Percentiles rank a stretch among this genome's conserved stretches.
Conservation (phyloP, 1,140 invertebrate genomes). For the Bombus superbus region DNA sequence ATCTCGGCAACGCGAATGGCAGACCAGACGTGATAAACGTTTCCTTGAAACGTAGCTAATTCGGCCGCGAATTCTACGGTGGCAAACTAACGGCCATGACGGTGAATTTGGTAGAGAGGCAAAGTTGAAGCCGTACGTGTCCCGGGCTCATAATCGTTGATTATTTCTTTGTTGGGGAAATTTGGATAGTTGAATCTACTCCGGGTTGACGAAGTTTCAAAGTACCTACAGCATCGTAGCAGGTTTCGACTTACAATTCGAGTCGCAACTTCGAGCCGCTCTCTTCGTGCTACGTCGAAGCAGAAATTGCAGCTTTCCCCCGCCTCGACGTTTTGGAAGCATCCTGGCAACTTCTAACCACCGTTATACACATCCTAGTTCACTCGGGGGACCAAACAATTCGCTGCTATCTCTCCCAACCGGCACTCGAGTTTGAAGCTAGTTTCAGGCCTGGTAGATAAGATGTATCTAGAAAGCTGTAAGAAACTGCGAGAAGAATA, state of each 20-base stretch:
- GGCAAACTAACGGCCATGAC: neutral
- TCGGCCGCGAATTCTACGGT: neutral
- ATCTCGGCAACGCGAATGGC: too few relatives aligned
- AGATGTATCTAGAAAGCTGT: constrained; percentile 47
- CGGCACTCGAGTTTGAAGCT: constrained; percentile 58
- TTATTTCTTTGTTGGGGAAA: constrained; percentile 34
- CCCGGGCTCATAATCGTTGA: constrained; percentile 22
- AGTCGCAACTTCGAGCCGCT: constrained; percentile 32
- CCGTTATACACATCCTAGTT: constrained; percentile 55
- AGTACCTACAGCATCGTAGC: constrained; percentile 10
- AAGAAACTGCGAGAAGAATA: constrained; percentile 24
- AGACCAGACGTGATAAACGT: neutral
- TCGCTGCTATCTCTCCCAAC: constrained; percentile 56
- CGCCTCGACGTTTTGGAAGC: constrained; percentile 45
- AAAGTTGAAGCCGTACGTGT: constrained; percentile 15
- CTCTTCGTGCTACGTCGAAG: constrained; percentile 52
- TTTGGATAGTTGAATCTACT: neutral
- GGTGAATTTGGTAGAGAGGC: neutral
- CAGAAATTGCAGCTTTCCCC: constrained; percentile 50
- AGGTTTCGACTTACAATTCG: constrained; percentile 60
- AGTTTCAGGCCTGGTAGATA: constrained; percentile 60
- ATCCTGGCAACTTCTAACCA: constrained; percentile 60
- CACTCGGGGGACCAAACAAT: constrained; percentile 65
- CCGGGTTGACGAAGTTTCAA: constrained; percentile 13
- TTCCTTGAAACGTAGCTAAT: neutral